Evolutionary conservation across 2,113 vertebrate genomes (phyloP).

Genomic region (Castor canadensis): DNA sequence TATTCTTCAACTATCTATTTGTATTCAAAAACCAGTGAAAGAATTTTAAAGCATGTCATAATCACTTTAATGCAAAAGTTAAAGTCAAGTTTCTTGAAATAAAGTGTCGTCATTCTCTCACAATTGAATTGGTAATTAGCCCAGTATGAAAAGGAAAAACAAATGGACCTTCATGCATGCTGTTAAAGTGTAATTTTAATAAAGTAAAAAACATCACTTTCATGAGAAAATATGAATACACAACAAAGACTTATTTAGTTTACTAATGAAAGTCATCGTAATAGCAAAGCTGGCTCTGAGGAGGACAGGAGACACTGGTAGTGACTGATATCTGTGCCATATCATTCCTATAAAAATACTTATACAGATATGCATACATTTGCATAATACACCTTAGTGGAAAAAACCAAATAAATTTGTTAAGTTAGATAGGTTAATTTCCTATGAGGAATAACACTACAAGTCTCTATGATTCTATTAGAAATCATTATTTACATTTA

Average conservation of each 20-base stretch:
- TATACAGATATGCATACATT: not conserved
- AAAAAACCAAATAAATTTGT: not conserved
- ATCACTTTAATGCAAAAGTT: slow-evolving; percentile 36
- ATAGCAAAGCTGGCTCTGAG: not conserved
- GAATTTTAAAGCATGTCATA: slow-evolving; percentile 21
- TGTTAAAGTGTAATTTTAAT: slow-evolving; percentile 1
- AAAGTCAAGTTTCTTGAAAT: slow-evolving; percentile 40
- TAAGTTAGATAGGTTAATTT: not conserved
- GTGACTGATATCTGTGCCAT: too few relatives aligned
- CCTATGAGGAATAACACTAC: not conserved
- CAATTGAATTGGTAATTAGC: not conserved
- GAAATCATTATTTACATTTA: not conserved
- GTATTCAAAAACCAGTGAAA: slow-evolving; percentile 41
- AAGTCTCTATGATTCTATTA: not conserved
- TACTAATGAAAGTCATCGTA: not conserved
- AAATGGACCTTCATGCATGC: not conserved
- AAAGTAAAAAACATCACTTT: not conserved
- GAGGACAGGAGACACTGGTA: not conserved
- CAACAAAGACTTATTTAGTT: not conserved
- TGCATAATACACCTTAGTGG: not conserved
- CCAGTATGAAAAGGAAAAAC: not conserved
- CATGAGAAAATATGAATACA: not conserved
- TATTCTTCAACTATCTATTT: slow-evolving; percentile 14
- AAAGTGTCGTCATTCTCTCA: not conserved
- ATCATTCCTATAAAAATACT: not conserved